Base-by-base conservation (phyloP, 2,888 invertebrate genomes). In the Ennomos erosarius region DNA sequence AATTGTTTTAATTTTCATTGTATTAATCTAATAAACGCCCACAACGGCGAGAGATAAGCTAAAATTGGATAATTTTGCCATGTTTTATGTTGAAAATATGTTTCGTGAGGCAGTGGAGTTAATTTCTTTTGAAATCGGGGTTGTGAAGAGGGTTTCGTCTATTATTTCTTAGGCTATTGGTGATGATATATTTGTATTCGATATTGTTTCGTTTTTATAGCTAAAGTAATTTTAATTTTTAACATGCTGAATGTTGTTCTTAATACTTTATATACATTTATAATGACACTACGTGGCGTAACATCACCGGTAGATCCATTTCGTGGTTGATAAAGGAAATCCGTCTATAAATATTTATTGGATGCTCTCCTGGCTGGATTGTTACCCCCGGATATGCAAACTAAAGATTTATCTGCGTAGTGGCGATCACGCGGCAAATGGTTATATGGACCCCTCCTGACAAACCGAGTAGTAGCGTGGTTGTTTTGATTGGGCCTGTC, bases 1-100 rank as follows among this genome's bases (percentile, higher is more conserved):
- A 93, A 93, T 93, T 92, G 92, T 92, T 92, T 92, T 91, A 92
- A 92, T 92, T 92, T 92, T 91, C 90, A 91, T 91, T 90, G 90
- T 88, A 90, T 90, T 90, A 85, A 90, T 88, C 83, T 88, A 90
- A 90, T 91, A 90, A 90, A 88, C 82, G 79, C 85, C 90, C 88
- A 84, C 89, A 88, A 88, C 81, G 81, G 77, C 74, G 79, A 75
- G 77, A 84, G 90, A 91, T 91, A 90, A 89, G 83, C 80, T 83
- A 71, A 73, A 79, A 82, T 85, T 83, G 76, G 82, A 79, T 76
- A 77, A 84, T 86, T 84, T 80, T 72, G 75, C 84, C 80, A 85
- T 85, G 84, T 87, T 84, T 87, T 83, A 82, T 84, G 81, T 79
- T 71, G 69, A 74, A 76, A 81, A 81, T 84, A 81, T 80, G 79